These are phyloP conservation scores for Cylindroiulus punctatus DNA, from an alignment of 2,888 invertebrate species.

Conservation along the genomic window DNA sequence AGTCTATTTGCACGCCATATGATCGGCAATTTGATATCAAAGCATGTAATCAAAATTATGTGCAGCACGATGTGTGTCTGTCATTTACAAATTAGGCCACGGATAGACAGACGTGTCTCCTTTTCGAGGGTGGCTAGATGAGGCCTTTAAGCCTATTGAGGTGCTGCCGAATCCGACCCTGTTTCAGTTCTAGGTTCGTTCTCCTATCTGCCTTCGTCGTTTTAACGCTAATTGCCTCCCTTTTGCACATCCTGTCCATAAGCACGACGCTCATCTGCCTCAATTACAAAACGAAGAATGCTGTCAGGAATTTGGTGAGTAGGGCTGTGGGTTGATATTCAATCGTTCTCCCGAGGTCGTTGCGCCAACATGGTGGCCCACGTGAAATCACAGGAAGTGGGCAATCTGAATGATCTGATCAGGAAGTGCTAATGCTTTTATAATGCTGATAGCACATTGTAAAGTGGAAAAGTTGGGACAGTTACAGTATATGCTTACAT, in stretches of 20 bases:
- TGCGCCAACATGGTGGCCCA: background rate
- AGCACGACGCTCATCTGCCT: background rate
- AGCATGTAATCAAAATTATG: background rate
- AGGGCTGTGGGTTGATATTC: background rate
- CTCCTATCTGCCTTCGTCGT: background rate
- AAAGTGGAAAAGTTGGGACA: too few species aligned
- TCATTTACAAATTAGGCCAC: background rate
- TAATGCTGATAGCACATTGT: too few species aligned
- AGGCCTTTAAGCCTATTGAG: background rate
- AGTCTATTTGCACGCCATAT: background rate
- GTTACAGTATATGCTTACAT: too few species aligned
- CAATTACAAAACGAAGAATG: conserved; percentile 49
- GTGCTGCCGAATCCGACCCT: background rate
- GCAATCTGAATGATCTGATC: background rate
- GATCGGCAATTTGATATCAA: background rate
- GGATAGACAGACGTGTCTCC: background rate
- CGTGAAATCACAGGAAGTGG: too few species aligned
- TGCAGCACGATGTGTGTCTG: background rate
- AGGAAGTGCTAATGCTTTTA: background rate
- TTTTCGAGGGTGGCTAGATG: background rate
- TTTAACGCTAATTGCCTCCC: background rate
- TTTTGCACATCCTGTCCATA: conserved; percentile 26
- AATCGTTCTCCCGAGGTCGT: background rate
- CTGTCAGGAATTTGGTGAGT: conserved; percentile 36
- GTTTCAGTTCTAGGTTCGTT: background rate